Evolutionary conservation across 2,113 vertebrate species (phyloP), one percentile per base, ranked within the genome.

Genomic region (Coptodon bakossiorum): DNA sequence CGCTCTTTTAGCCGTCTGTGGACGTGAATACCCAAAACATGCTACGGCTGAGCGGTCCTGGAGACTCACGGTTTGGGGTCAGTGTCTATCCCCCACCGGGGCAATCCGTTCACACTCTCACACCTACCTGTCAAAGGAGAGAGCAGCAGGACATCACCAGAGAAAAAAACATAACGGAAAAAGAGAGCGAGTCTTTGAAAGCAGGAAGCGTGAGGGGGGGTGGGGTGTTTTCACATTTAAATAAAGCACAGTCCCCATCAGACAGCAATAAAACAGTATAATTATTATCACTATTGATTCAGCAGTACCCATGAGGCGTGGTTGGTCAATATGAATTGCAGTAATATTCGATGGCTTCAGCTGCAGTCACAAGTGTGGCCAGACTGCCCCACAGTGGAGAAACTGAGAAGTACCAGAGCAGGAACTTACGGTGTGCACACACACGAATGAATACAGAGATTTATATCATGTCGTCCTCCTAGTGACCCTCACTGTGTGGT

Each of bases 41-140:
- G 84, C 40, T 84, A 59, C 5, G 34, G 43, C 38, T 73, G 86
- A 91, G 78, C 73, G 5, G 90, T 82, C 71, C 90, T 59, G 84
- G 80, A 92, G 90, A 86, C 84, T 96, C 93, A 91, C 96, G 83
- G 96, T 96, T 96, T 96, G 95, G 95, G 96, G 96, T 97, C 96
- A 96, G 90, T 89, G 87, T 94, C 85, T 92, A 90, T 94, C 92
- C 94, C 83, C 73, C 81, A 81, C 82, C 73, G 61, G 96, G 96
- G 94, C 95, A 96, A 91, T 79, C 66, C 7, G 40, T 96, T 97
- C 96, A 95, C 95, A 97, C 94, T 93, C 90, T 96, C 95, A 97
- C 96, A 96, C 96, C 93, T 97, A 92, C 85, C 95, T 95, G 92
- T 97, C 96, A 97, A 93, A 94, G 93, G 94, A 92, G 91, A 95